A percentile compares a stretch with the other conserved stretches of the same genome.
phyloP scores from a whole-genome alignment of 23 tunicate genomes.

The Phallusia fumigata region DNA sequence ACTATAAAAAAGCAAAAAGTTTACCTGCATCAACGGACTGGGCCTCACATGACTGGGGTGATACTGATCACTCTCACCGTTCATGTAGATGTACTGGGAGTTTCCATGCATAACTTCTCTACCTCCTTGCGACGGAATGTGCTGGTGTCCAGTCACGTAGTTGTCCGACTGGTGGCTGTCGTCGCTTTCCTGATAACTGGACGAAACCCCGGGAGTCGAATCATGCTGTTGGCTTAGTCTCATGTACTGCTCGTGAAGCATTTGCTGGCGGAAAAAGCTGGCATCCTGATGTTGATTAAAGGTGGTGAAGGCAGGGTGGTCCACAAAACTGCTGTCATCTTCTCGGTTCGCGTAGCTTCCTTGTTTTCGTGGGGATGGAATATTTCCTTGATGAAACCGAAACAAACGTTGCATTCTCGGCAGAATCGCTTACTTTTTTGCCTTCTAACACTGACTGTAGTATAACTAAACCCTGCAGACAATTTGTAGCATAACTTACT shows the following conservation, averaged over 20 bases:
- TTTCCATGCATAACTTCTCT: neutral
- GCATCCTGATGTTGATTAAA: neutral
- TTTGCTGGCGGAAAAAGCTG: neutral
- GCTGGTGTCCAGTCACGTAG: neutral
- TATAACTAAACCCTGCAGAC: neutral
- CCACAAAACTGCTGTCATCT: neutral
- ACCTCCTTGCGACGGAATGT: no score
- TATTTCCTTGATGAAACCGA: neutral
- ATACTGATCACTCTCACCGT: neutral
- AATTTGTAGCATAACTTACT: neutral
- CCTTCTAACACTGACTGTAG: neutral
- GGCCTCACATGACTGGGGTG: neutral
- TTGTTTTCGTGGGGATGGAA: neutral
- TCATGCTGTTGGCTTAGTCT: neutral
- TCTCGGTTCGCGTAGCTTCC: neutral
- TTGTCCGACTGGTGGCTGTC: neutral
- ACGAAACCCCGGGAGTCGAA: neutral
- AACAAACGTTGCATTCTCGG: neutral
- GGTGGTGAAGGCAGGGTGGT: neutral
- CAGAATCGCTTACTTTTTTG: neutral
- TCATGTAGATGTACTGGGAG: neutral
- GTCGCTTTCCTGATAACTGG: neutral
- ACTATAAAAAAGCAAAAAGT: no score
- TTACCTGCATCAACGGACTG: constrained; percentile 33
- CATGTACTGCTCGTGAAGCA: neutral